Base-by-base conservation (phyloP, 2,888 invertebrate genomes). In the Tuta absoluta region DNA sequence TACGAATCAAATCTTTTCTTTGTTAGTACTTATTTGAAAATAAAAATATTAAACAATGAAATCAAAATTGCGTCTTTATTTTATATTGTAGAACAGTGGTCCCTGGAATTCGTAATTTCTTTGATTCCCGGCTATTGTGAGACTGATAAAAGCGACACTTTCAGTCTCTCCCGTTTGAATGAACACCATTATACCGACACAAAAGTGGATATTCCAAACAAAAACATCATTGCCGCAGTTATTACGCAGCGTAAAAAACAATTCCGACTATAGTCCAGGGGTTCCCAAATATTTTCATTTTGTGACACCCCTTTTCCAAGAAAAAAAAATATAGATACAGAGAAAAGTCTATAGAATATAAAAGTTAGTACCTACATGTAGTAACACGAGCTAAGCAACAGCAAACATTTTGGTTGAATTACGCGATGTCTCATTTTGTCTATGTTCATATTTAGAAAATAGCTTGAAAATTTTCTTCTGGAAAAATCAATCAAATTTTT, bases 121-220 rank as follows among this genome's bases (percentile, higher is more conserved):
- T 90, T 89, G 90, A 91, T 90, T 90, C 85, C 77, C 81, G 78
- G 73, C 88, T 79, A 89, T 89, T 89, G 89, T 90, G 78, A 80
- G 71, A 72, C 80, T 84, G 89, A 90, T 91, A 90, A 90, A 89
- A 84, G 87, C 85, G 89, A 90, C 89, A 89, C 88, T 91, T 90
- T 85, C 80, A 79, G 82, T 80, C 81, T 81, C 80, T 81, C 81
- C 81, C 76, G 81, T 85, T 82, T 86, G 88, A 86, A 88, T 89
- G 88, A 89, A 88, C 89, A 89, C 87, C 87, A 89, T 91, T 90
- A 89, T 88, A 80, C 79, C 73, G 78, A 82, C 84, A 90, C 87
- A 89, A 89, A 89, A 88, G 88, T 89, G 84, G 84, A 84, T 85
- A 82, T 86, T 85, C 80, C 84, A 86, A 87, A 86, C 87, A 88